Evolutionary conservation across 2,888 invertebrate genomes (phyloP).

Genomic region (Eilema depressum): DNA sequence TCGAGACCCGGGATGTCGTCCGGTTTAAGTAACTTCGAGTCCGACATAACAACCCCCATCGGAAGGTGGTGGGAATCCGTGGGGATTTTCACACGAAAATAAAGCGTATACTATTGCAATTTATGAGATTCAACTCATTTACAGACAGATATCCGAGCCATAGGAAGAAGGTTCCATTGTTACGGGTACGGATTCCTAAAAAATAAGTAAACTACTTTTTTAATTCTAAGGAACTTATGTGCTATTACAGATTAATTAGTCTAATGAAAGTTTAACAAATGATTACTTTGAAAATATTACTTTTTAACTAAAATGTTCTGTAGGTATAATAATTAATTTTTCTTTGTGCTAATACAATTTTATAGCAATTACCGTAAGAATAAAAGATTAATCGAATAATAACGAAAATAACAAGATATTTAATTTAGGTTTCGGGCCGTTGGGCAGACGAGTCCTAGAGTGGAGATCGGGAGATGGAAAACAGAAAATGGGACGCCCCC

Average conservation of each 20-base stretch:
- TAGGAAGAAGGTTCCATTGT: neutral
- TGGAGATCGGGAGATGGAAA: no score
- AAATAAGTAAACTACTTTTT: neutral
- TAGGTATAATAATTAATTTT: neutral
- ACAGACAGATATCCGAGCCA: neutral
- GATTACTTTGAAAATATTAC: neutral
- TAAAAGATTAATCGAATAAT: neutral
- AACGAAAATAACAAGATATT: no score
- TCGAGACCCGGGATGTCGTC: no score
- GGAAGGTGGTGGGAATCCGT: no score
- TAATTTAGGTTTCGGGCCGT: no score
- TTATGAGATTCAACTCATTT: neutral
- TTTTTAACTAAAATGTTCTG: no score
- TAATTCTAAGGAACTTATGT: neutral
- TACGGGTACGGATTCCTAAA: neutral
- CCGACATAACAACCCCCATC: no score
- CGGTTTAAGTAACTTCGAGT: no score
- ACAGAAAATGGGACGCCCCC: no score
- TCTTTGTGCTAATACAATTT: neutral
- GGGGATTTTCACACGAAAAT: no score
- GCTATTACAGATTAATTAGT: neutral
- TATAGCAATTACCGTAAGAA: neutral
- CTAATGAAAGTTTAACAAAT: neutral
- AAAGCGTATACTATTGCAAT: neutral
- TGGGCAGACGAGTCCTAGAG: no score